phyloP scores from a whole-genome alignment of 2,888 invertebrate genomes.

The Drosophila atripex region DNA sequence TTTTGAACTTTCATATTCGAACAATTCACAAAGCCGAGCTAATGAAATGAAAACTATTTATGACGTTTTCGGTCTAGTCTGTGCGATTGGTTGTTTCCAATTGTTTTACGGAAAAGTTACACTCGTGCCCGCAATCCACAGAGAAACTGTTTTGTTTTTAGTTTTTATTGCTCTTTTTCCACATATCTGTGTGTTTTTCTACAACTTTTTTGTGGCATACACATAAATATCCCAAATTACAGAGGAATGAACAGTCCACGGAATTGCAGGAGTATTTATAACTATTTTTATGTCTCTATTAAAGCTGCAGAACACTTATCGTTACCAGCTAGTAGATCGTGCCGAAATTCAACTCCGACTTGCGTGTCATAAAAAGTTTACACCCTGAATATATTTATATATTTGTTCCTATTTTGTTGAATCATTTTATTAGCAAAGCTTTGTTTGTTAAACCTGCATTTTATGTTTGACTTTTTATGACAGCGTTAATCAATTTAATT shows the following conservation, averaged over 20 bases:
- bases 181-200: conserved; percentile 16
- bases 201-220: conserved; percentile 27
- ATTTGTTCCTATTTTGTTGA: conserved; percentile 20
- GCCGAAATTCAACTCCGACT: conserved; percentile 21
- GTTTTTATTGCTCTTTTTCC: conserved; percentile 19
- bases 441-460: conserved; percentile 40
- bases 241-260: conserved; percentile 9
- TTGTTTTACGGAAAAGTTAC: conserved; percentile 36
- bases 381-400: conserved; percentile 19
- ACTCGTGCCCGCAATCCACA: conserved; percentile 42
- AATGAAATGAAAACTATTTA: conserved; percentile 61
- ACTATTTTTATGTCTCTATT: conserved; percentile 66
- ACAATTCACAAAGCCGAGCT: conserved; percentile 26
- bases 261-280: conserved; percentile 50
- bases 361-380: conserved; percentile 47
- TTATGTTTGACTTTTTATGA: conserved; percentile 32
- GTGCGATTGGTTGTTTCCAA: conserved; percentile 3
- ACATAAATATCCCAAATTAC: conserved; percentile 25
- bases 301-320: conserved; percentile 61
- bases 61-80: conserved; percentile 45
- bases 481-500: conserved; percentile 62
- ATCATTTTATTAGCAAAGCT: conserved; percentile 63
- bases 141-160: conserved; percentile 63
- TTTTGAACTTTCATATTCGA: conserved; percentile 35
- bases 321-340: conserved; percentile 42